These are phyloP conservation scores for Tursiops truncatus DNA, from an alignment of 2,113 vertebrate genomes.

Conservation along the genomic window DNA sequence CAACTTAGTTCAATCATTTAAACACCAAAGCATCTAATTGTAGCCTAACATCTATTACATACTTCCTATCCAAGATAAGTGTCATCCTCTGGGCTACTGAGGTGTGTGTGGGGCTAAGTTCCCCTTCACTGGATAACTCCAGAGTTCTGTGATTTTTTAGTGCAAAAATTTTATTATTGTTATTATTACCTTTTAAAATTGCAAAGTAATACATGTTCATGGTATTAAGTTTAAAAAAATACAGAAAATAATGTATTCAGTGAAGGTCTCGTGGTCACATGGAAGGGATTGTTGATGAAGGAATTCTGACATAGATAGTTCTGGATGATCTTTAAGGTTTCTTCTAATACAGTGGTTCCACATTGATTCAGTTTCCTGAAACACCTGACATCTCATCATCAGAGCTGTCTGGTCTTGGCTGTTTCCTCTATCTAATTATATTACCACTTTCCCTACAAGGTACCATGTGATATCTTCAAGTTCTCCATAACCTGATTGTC, in stretches of 20 bases:
- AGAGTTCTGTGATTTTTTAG: neutral
- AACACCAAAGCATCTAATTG: constrained; percentile 28
- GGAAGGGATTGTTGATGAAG: neutral
- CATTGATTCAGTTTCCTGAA: neutral
- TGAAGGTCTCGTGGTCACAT: neutral
- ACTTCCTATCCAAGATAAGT: neutral
- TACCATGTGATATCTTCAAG: neutral
- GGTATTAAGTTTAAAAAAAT: neutral
- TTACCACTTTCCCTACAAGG: constrained; percentile 27
- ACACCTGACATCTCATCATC: neutral
- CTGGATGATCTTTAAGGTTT: neutral
- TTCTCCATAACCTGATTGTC: neutral
- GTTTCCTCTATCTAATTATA: neutral
- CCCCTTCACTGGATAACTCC: neutral
- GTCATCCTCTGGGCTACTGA: neutral
- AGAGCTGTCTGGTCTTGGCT: neutral
- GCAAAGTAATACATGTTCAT: neutral
- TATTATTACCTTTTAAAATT: neutral
- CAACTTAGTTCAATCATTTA: constrained; percentile 32
- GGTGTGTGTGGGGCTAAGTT: neutral
- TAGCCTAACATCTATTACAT: neutral
- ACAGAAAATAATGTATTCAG: neutral
- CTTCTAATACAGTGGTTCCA: neutral
- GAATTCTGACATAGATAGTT: neutral
- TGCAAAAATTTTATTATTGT: neutral